These are phyloP conservation scores for Poecilia gillii DNA, from an alignment of 2,797 vertebrate species.

Conservation along the genomic window DNA sequence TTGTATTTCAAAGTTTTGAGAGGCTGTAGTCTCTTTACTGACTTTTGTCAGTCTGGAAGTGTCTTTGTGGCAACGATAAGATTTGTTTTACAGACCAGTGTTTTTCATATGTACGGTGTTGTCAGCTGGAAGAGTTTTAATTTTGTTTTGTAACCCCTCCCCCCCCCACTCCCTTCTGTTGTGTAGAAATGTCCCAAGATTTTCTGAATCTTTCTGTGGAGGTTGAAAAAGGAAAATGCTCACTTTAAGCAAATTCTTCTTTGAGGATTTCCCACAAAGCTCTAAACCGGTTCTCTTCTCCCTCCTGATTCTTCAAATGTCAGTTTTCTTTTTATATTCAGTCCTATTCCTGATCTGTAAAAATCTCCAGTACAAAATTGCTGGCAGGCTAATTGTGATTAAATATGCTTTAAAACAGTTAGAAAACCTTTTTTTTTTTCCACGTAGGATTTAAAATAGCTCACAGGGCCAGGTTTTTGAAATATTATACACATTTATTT, in stretches of 20 bases:
- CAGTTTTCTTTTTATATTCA: background rate
- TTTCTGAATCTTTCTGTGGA: background rate
- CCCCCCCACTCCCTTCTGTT: background rate
- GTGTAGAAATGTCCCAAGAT: background rate
- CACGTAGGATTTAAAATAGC: background rate
- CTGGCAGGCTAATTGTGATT: too few relatives aligned
- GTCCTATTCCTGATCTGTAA: background rate
- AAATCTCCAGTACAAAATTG: background rate
- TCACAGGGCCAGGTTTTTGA: background rate
- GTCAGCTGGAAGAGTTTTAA: background rate
- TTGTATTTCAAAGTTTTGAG: background rate
- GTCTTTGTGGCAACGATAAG: background rate
- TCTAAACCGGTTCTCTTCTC: too few relatives aligned
- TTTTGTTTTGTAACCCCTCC: background rate
- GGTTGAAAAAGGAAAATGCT: background rate
- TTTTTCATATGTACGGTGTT: background rate
- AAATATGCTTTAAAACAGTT: background rate
- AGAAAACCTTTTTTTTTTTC: background rate
- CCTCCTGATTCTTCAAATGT: background rate
- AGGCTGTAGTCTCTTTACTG: background rate
- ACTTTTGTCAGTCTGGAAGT: background rate
- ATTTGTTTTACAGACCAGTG: background rate
- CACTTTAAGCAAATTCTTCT: background rate
- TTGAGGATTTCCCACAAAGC: background rate
- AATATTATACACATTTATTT: background rate